Evolutionary conservation across 2,797 vertebrate species (phyloP).

Genomic region (Sebastolobus alascanus): DNA sequence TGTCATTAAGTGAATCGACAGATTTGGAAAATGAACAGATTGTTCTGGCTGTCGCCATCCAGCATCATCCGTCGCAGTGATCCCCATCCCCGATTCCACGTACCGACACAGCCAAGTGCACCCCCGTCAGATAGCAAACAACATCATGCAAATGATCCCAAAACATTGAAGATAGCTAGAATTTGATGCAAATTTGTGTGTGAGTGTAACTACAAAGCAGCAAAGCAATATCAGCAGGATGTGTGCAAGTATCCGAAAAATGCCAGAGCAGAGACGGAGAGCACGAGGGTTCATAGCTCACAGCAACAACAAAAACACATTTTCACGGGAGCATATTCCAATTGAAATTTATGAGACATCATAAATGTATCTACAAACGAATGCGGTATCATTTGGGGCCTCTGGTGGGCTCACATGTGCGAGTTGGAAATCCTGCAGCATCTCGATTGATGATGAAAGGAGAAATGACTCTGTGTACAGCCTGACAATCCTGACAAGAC

Average conservation of each 20-base stretch:
- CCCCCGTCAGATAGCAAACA: slow-evolving; percentile 55
- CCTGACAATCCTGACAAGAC: not conserved
- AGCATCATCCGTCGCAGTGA: slow-evolving; percentile 16
- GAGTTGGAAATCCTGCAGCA: slow-evolving; percentile 26
- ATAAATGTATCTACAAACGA: slow-evolving; percentile 45
- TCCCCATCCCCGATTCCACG: slow-evolving; percentile 12
- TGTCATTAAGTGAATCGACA: slow-evolving; percentile 20
- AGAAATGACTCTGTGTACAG: not conserved
- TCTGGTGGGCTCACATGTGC: slow-evolving; percentile 18
- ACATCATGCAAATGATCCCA: slow-evolving; percentile 67
- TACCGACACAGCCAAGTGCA: slow-evolving; percentile 44
- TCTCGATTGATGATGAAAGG: slow-evolving; percentile 37
- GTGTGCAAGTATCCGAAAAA: slow-evolving; percentile 42
- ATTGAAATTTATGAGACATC: slow-evolving; percentile 57
- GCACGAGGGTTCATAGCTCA: slow-evolving; percentile 43
- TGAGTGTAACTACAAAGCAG: slow-evolving; percentile 53
- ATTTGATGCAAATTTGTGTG: slow-evolving; percentile 56
- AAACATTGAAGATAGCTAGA: slow-evolving; percentile 45
- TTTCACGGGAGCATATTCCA: slow-evolving; percentile 41
- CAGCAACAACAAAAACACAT: slow-evolving; percentile 57
- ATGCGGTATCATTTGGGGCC: slow-evolving; percentile 20
- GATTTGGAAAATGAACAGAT: slow-evolving; percentile 36
- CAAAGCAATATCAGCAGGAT: slow-evolving; percentile 50
- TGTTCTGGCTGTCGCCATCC: slow-evolving; percentile 14
- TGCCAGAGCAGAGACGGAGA: slow-evolving; percentile 14